A percentile compares a stretch with the other conserved stretches of the same genome.
Evolutionary conservation across 37 sponge, comb jelly and placozoan species (phyloP).

Genomic region (Aplysina aerophoba): DNA sequence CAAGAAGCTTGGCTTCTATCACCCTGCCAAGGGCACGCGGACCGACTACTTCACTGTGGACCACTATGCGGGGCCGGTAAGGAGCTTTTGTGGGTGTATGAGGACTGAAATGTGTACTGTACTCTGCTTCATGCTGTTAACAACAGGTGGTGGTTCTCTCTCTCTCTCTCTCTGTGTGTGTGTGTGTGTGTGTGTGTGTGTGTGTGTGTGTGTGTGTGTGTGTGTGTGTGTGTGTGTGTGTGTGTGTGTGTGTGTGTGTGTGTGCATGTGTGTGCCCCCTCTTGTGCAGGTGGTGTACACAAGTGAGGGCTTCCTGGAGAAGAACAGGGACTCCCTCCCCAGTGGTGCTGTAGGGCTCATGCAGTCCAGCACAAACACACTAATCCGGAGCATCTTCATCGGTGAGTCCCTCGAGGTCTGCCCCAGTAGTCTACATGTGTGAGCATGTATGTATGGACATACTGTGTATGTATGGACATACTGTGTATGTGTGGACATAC

Average conservation of each 20-base stretch:
- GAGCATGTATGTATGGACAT: not conserved
- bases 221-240: not conserved
- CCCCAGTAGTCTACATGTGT: not conserved
- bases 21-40: conserved; percentile 62
- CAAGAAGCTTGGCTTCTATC: conserved; percentile 55
- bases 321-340: conserved; percentile 82
- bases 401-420: conserved; percentile 29
- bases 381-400: conserved; percentile 57
- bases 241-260: not conserved
- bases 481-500: too few relatives aligned
- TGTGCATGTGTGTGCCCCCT: not conserved
- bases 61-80: conserved; percentile 86
- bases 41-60: conserved; percentile 51
- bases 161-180: not conserved
- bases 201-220: not conserved
- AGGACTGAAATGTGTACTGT: too few relatives aligned
- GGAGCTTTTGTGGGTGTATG: too few relatives aligned
- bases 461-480: too few relatives aligned
- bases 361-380: conserved; percentile 61
- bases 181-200: not conserved
- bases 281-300: conserved; percentile 64
- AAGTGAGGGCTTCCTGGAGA: conserved; percentile 73
- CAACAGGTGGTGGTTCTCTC: too few relatives aligned
- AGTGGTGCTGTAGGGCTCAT: conserved; percentile 67
- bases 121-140: too few relatives aligned